These are phyloP conservation scores for Notodonta ziczac DNA, from an alignment of 2,888 invertebrate species.

Conservation along the genomic window DNA sequence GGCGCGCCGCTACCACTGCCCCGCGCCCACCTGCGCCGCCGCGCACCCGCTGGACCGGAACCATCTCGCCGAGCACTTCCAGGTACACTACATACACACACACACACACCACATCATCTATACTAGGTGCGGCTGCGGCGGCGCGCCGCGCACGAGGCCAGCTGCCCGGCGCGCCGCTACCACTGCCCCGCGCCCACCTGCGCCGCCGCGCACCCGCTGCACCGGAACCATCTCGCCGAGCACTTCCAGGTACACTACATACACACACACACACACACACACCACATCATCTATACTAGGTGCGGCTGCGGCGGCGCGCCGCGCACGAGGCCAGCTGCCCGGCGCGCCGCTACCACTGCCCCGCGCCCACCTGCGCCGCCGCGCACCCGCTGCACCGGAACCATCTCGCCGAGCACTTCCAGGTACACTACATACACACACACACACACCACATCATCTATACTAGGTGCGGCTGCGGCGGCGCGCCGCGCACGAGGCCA, in stretches of 20 bases:
- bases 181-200: conserved; percentile 58
- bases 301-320: too few relatives aligned
- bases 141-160: too few relatives aligned
- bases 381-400: conserved; percentile 23
- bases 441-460: too few relatives aligned
- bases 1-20: conserved; percentile 62
- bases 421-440: conserved; percentile 19
- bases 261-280: too few relatives aligned
- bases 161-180: conserved; percentile 44
- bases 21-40: conserved; percentile 48
- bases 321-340: too few relatives aligned
- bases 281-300: too few relatives aligned
- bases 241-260: conserved; percentile 9
- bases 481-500: too few relatives aligned
- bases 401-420: conserved; percentile 31
- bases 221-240: conserved; percentile 1
- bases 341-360: conserved; percentile 5
- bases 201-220: conserved; percentile 12
- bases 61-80: conserved; percentile 35
- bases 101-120: too few relatives aligned
- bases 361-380: conserved; percentile 5
- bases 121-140: too few relatives aligned
- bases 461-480: too few relatives aligned
- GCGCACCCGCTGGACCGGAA: conserved; percentile 59
- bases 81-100: conserved; percentile 18